These are phyloP conservation scores for Apodemia zela DNA, from an alignment of 2,888 invertebrate species.

Conservation along the genomic window DNA sequence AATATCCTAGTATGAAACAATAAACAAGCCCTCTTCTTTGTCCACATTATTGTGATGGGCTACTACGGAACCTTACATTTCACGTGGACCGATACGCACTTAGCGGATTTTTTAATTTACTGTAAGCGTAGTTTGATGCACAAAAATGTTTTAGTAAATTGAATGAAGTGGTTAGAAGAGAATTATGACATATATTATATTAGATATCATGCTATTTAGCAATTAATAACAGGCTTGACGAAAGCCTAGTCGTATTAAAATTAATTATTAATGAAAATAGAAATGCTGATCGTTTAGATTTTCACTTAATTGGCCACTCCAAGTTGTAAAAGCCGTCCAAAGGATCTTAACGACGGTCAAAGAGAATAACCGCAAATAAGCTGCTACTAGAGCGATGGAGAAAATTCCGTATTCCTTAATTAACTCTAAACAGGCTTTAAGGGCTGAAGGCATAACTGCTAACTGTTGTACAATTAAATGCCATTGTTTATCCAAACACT, in stretches of 20 bases:
- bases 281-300: constrained; percentile 78
- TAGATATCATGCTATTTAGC: not conserved
- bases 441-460: constrained; percentile 62
- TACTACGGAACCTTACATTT: too few relatives aligned
- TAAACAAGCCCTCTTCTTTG: too few relatives aligned
- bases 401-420: constrained; percentile 76
- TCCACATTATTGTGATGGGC: too few relatives aligned
- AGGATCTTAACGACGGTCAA: constrained; percentile 80
- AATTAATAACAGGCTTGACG: not conserved
- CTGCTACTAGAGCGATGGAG: constrained; percentile 70
- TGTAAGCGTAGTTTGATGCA: not conserved
- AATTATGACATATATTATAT: not conserved
- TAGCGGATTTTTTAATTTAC: not conserved
- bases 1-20: too few relatives aligned
- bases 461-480: constrained; percentile 59
- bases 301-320: constrained; percentile 77
- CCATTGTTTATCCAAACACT: too few relatives aligned
- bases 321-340: constrained; percentile 76
- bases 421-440: constrained; percentile 70
- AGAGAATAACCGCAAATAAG: constrained; percentile 80
- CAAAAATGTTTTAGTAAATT: not conserved
- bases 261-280: constrained; percentile 78
- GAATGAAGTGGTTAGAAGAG: not conserved
- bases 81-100: too few relatives aligned
- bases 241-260: constrained; percentile 37